Evolutionary conservation across 2,888 invertebrate species (phyloP).

Genomic region (Protonemura montana): DNA sequence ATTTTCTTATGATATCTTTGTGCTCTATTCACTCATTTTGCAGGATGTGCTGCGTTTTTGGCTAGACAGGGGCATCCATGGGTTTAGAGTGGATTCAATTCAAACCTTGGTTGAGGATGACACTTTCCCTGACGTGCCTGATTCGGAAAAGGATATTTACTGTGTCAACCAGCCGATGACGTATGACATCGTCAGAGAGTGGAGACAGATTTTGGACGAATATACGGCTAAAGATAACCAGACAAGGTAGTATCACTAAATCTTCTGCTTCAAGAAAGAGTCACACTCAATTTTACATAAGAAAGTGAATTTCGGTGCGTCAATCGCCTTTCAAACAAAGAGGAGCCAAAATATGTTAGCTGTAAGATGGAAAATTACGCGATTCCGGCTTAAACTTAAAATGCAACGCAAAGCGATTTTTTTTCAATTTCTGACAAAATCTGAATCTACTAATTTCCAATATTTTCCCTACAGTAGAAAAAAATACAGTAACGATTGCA

Average conservation of each 20-base stretch:
- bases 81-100: conserved; percentile 74
- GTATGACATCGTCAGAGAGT: conserved; percentile 65
- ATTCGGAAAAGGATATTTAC: conserved; percentile 67
- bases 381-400: no score
- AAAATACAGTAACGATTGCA: no score
- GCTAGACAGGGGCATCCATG: conserved; percentile 77
- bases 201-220: conserved; percentile 66
- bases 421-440: no score
- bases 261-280: no score
- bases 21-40: background rate
- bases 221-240: conserved; percentile 60
- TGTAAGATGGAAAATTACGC: no score
- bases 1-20: background rate
- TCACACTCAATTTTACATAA: no score
- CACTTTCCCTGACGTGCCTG: conserved; percentile 59
- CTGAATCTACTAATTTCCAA: no score
- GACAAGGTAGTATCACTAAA: conserved; percentile 57
- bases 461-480: no score
- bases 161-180: conserved; percentile 69
- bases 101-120: conserved; percentile 51
- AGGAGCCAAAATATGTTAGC: no score
- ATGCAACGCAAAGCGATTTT: background rate
- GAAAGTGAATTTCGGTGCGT: no score
- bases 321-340: no score
- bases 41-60: conserved; percentile 72